These are phyloP conservation scores for Arizona elegans DNA, from an alignment of 2,113 vertebrate genomes.

Conservation along the genomic window DNA sequence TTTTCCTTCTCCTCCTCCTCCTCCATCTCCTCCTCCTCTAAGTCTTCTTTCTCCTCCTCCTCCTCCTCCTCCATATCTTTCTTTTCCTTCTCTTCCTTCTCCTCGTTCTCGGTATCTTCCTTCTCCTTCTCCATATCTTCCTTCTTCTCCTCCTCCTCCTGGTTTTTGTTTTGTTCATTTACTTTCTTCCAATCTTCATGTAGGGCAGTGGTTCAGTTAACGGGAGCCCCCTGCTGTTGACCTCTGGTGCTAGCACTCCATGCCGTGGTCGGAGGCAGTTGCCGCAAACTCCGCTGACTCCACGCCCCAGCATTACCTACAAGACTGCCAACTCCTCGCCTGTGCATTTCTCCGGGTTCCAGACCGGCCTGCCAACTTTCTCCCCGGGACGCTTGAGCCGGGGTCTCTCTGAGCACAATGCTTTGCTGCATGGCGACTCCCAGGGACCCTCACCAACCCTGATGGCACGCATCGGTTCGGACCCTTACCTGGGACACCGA, in stretches of 20 bases:
- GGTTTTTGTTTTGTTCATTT: constrained; percentile 76
- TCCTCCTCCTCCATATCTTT: no score
- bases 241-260: constrained; percentile 87
- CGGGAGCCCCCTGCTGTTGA: constrained; percentile 83
- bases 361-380: constrained; percentile 65
- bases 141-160: not conserved
- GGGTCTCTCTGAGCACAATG: constrained; percentile 87
- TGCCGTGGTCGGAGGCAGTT: constrained; percentile 91
- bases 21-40: no score
- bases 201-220: constrained; percentile 92
- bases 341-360: constrained; percentile 78
- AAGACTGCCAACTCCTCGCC: constrained; percentile 93
- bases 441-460: constrained; percentile 68
- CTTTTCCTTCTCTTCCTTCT: not conserved
- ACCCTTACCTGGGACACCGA: constrained; percentile 83
- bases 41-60: no score
- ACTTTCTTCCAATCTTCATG: constrained; percentile 85
- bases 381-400: constrained; percentile 85
- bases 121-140: not conserved
- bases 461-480: constrained; percentile 83
- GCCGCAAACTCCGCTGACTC: constrained; percentile 89
- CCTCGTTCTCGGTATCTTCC: no score
- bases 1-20: no score
- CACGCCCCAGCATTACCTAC: constrained; percentile 89
- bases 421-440: constrained; percentile 74